Base-by-base conservation (phyloP, 2,888 invertebrate genomes). In the Agriopis leucophaearia region DNA sequence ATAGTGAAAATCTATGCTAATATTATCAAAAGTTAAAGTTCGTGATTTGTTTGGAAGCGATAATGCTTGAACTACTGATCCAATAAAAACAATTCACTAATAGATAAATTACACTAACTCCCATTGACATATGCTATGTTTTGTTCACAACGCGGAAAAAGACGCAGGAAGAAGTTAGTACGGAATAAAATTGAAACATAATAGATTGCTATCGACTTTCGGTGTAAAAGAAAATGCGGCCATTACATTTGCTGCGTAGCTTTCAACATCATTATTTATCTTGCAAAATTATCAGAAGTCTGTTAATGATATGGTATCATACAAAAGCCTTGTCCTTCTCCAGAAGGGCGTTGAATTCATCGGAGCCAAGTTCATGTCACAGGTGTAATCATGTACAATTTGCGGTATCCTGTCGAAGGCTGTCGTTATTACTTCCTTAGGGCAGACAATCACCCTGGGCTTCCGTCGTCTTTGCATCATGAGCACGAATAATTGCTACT, bases 381-480 rank as follows among this genome's bases (percentile, higher is more conserved):
- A 55, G 40, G 40, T 70, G 44, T 74, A 78, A 78, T 78, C 74
- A 70, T 54, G 40, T 57, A 47, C 73, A 75, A 78, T 77, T 78
- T 78, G 79, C 73, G 73, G 78, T 77, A 77, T 82, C 81, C 81
- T 81, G 77, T 61, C 63, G 54, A 55, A 64, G 59, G 51, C 64
- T 70, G 64, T 70, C 56, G 61, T 74, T 74, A 73, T 57, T 68
- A 64, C 67, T 72, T 74, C 74, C 70, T 70, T 48, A 62, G 42
- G 36, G n/a, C 52, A 35, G 52, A 42, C 55, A 51, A 50, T 50
- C 56, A 68, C 36, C 6, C 36, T 60, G 48, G 12, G 38, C 54
- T 68, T 68, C 64, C 68, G 68, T 68, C 59, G 68, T 56, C 55
- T 48, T 38, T 47, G 42, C 55, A 52, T 57, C 64, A 54, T 60